Conservation (phyloP, 2,113 vertebrate genomes). For the Maccullochella peelii region DNA sequence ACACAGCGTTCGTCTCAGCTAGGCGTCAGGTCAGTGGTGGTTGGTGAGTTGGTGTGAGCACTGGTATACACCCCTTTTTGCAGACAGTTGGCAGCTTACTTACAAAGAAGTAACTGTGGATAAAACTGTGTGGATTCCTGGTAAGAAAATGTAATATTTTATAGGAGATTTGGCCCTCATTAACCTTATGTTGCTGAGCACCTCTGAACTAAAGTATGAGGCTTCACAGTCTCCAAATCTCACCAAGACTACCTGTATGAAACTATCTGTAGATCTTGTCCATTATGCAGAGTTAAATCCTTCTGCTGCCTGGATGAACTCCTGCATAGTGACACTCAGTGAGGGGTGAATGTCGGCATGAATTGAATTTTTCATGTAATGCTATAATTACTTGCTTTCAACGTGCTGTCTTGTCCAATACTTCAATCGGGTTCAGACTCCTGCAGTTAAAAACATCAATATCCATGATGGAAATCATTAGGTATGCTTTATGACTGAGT, state of each 20-base stretch:
- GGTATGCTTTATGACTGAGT: background rate
- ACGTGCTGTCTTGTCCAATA: slow-evolving; percentile 79
- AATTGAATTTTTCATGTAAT: slow-evolving; percentile 71
- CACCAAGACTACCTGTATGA: slow-evolving; percentile 1
- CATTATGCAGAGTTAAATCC: slow-evolving; percentile 25
- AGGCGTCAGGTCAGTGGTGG: background rate
- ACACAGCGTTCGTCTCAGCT: background rate
- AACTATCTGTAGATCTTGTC: background rate
- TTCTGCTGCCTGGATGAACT: slow-evolving; percentile 22
- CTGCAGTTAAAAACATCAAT: slow-evolving; percentile 23
- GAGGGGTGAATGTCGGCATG: slow-evolving; percentile 34
- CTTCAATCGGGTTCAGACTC: slow-evolving; percentile 54
- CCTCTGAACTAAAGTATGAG: background rate
- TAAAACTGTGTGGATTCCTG: background rate
- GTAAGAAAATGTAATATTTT: background rate
- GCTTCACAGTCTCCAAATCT: background rate
- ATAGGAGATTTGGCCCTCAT: background rate
- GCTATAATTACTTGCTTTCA: slow-evolving; percentile 74
- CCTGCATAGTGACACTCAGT: slow-evolving; percentile 27
- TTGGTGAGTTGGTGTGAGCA: background rate
- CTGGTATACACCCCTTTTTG: too few species aligned
- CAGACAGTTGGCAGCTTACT: background rate
- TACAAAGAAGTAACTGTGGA: background rate
- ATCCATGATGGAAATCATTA: slow-evolving; percentile 16
- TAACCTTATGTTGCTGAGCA: background rate